These are phyloP conservation scores for Panopea generosa DNA, from an alignment of 2,888 invertebrate genomes.

Conservation along the genomic window DNA sequence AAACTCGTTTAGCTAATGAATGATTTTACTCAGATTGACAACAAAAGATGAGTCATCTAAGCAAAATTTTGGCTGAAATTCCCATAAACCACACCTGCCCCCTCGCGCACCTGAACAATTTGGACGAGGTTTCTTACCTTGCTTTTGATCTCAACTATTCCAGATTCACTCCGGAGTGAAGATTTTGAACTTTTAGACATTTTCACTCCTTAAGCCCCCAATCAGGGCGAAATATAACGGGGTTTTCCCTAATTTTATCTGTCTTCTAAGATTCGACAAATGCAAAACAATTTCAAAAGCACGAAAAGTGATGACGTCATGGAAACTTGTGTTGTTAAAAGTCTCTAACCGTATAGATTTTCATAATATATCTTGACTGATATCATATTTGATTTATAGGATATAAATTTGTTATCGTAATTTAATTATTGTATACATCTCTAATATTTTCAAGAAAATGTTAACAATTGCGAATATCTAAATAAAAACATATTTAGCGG, in stretches of 20 bases:
- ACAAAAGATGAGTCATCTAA: too few species aligned
- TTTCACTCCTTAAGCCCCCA: constrained; percentile 23
- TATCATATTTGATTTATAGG: too few species aligned
- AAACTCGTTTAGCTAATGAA: too few species aligned
- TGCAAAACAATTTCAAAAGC: constrained; percentile 10
- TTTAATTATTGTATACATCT: too few species aligned
- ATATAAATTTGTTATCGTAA: too few species aligned
- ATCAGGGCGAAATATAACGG: constrained; percentile 23
- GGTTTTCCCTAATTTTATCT: constrained; percentile 9
- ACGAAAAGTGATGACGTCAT: constrained; percentile 50
- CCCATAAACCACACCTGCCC: constrained; percentile 37
- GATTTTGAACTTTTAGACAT: constrained; percentile 76
- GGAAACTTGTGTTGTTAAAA: constrained; percentile 30
- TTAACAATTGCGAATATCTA: too few species aligned
- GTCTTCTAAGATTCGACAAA: background rate
- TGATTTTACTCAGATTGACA: background rate
- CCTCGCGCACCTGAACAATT: background rate
- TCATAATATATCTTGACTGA: too few species aligned
- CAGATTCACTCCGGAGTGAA: constrained; percentile 64
- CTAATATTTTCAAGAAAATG: too few species aligned
- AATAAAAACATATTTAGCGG: background rate
- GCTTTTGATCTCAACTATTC: constrained; percentile 77
- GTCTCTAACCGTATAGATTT: background rate
- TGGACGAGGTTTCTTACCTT: constrained; percentile 67
- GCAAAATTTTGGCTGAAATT: background rate